A percentile compares a stretch with the other conserved stretches of the same genome.
Evolutionary conservation across 2,797 vertebrate genomes (phyloP).

Genomic region (Meda fulgida): DNA sequence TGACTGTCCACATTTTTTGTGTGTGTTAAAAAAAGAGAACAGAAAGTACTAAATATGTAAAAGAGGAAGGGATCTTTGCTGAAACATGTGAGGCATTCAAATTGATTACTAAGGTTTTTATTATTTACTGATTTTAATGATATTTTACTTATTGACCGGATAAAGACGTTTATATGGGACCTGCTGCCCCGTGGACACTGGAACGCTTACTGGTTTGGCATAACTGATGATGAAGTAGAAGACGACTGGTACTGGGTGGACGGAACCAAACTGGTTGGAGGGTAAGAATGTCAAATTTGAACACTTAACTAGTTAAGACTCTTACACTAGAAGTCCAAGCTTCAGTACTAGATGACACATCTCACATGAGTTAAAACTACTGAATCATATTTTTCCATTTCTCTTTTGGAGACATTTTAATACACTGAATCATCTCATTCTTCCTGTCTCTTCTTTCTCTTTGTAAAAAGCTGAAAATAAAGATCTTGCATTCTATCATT

Average conservation of each 20-base stretch:
- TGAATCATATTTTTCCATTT: not conserved
- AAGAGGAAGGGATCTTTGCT: not conserved
- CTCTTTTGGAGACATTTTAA: not conserved
- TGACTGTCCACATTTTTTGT: not conserved
- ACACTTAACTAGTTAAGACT: not conserved
- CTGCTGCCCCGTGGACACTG: constrained; percentile 73
- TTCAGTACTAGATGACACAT: not conserved
- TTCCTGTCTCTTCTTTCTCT: not conserved
- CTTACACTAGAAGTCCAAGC: not conserved
- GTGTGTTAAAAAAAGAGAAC: not conserved
- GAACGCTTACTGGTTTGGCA: constrained; percentile 77
- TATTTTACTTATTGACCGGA: not conserved
- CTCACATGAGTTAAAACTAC: not conserved
- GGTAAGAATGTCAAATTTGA: constrained; percentile 58
- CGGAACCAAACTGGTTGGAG: constrained; percentile 66
- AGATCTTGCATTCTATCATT: not conserved
- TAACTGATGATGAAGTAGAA: constrained; percentile 70
- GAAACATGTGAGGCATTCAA: not conserved
- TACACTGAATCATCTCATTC: not conserved
- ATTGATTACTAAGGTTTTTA: not conserved
- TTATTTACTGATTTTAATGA: not conserved
- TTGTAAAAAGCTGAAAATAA: not conserved
- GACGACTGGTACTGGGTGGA: constrained; percentile 77
- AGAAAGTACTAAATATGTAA: not conserved
- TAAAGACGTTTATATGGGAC: constrained; percentile 75